Evolutionary conservation across 2,888 invertebrate genomes (phyloP), one percentile per base, ranked within the genome.

Genomic region (Meteorus colon): DNA sequence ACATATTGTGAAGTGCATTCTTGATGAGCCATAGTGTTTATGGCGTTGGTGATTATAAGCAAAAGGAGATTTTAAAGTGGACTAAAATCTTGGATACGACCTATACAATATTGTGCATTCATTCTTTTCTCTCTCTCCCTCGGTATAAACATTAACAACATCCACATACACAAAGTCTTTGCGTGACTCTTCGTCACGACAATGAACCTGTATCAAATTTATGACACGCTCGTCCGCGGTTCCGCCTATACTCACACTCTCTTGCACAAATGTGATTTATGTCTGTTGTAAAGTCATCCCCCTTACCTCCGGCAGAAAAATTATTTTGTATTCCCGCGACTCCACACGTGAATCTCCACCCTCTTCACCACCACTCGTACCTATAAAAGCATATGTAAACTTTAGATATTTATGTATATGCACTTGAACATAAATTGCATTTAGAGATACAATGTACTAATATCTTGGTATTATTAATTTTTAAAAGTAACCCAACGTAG

Each of bases 171-270:
- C 41, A 19, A 55, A 19, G n/a, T 55, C 8, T 55, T 55, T 55
- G 19, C 55, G 55, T 55, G 55, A 55, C 29, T 65, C 41, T 16
- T 65, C 41, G 45, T 68, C 63, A 68, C 62, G 74, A 73, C 81
- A 84, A 84, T 84, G 83, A 85, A 83, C 82, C 81, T 82, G 85
- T 82, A 82, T 82, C 79, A 82, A 84, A 85, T 85, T 85, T 85
- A 85, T 85, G 81, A 82, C 80, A 67, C 73, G 79, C 78, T 81
- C 80, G 77, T 79, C 81, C 79, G 78, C 79, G 81, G 82, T 85
- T 80, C 85, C 85, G 84, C 85, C 85, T 82, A 55, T 55, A 85
- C 85, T 85, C 85, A 84, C 84, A 85, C 85, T 84, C 81, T 77
- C 62, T 81, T 79, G 82, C 83, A 80, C 76, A 67, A 69, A 68